A percentile compares a stretch with the other conserved stretches of the same genome.
These are phyloP conservation scores for fruit fly (Drosophila melanogaster) DNA, from an alignment of 1,140 invertebrate genomes.

Conservation along the genomic window DNA sequence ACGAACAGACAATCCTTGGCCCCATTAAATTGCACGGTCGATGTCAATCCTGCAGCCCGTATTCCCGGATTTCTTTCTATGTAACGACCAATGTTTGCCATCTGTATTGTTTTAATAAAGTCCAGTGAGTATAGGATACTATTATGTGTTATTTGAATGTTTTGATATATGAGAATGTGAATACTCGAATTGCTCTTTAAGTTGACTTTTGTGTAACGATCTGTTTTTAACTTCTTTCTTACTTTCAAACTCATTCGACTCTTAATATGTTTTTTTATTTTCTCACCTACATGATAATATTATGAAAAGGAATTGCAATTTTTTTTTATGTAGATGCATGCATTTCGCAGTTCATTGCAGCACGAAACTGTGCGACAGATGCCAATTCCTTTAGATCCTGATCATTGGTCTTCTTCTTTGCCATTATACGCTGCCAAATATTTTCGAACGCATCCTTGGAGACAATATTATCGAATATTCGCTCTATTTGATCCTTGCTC, in stretches of 20 bases:
- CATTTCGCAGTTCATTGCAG: slow-evolving; percentile 6
- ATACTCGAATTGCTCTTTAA: background rate
- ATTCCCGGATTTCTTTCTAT: slow-evolving; percentile 17
- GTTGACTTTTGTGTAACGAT: too few species aligned
- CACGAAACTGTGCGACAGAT: slow-evolving; percentile 56
- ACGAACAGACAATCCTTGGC: slow-evolving; percentile 1
- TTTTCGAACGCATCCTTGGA: slow-evolving; percentile 30
- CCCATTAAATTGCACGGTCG: background rate
- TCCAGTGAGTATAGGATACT: background rate
- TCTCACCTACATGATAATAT: background rate
- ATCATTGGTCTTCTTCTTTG: background rate
- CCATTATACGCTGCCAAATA: slow-evolving; percentile 48
- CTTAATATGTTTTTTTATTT: too few species aligned
- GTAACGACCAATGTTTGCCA: slow-evolving; percentile 22
- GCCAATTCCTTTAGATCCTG: slow-evolving; percentile 18
- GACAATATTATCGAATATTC: slow-evolving; percentile 58
- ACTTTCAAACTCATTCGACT: too few species aligned
- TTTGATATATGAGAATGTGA: background rate
- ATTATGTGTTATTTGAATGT: background rate
- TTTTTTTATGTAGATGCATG: background rate
- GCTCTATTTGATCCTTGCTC: slow-evolving; percentile 42
- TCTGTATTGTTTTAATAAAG: background rate
- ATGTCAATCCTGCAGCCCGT: slow-evolving; percentile 8
- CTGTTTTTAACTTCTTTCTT: too few species aligned
- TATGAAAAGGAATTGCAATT: too few species aligned